Evolutionary conservation across 2,888 invertebrate genomes (phyloP).

Genomic region (Noctua janthe): DNA sequence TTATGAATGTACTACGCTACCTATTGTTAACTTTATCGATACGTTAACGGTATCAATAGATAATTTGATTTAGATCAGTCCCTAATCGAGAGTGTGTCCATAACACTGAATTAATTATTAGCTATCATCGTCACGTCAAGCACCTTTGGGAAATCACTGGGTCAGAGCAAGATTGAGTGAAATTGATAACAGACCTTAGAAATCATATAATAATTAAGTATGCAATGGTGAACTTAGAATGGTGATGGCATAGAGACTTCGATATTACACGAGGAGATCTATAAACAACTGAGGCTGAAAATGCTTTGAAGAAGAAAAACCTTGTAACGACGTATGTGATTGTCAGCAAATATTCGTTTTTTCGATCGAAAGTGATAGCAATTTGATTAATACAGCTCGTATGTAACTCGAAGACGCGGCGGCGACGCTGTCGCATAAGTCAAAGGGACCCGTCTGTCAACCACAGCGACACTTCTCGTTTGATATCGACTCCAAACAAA

Average conservation of each 20-base stretch:
- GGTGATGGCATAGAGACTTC: not conserved
- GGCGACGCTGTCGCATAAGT: slow-evolving; percentile 59
- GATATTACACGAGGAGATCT: too few relatives aligned
- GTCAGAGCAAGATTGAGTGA: slow-evolving; percentile 8
- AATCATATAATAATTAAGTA: not conserved
- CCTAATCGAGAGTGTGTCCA: slow-evolving; percentile 35
- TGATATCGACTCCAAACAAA: slow-evolving; percentile 67
- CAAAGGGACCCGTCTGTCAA: slow-evolving; percentile 62
- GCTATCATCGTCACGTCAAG: slow-evolving; percentile 26
- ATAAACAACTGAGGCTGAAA: not conserved
- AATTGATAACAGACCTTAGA: slow-evolving; percentile 1
- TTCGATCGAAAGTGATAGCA: slow-evolving; percentile 26
- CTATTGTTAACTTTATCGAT: not conserved
- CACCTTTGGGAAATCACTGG: slow-evolving; percentile 48
- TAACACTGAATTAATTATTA: slow-evolving; percentile 46
- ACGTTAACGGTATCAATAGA: slow-evolving; percentile 10
- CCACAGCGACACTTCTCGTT: slow-evolving; percentile 65
- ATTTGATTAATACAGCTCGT: slow-evolving; percentile 56
- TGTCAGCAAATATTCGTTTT: slow-evolving; percentile 37
- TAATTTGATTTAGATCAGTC: slow-evolving; percentile 25
- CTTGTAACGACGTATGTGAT: slow-evolving; percentile 12
- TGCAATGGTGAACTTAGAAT: not conserved
- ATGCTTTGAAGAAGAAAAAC: slow-evolving; percentile 7
- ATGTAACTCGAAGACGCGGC: slow-evolving; percentile 24
- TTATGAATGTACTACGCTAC: not conserved